Evolutionary conservation across 2,113 vertebrate species (phyloP), one percentile per base, ranked within the genome.

Genomic region (Pipa parva): DNA sequence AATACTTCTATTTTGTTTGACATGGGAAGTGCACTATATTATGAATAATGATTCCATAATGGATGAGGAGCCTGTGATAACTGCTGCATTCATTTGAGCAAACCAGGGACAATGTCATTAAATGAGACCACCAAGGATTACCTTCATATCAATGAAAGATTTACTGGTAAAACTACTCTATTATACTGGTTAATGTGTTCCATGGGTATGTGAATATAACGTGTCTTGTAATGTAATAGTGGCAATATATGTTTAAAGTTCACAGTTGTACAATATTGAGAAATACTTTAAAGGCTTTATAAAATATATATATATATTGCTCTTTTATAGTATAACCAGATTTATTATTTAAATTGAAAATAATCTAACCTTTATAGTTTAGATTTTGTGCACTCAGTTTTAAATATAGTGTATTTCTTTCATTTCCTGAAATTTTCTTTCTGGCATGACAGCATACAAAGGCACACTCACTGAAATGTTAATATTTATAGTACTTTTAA

Each of bases 1-100:
- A 67, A 79, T 79, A 73, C 83, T 80, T 84, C 64, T 81, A 76
- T 86, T 92, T 93, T 97, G 93, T 95, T 93, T 95, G 90, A 92
- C 89, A 88, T 91, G 84, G 74, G 71, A 88, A 87, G 86, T 80
- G 79, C 86, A 84, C 74, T 85, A 71, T 80, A 84, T 81, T 83
- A 88, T 91, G 92, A 94, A 91, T 92, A 93, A 94, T 90, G 79
- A 82, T 84, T 83, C 87, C 82, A 74, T 90, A 92, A 91, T 89
- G 87, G 81, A 87, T 80, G 81, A 88, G 75, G 79, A 80, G 84
- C 77, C 82, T 85, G 79, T 77, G 73, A 79, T 78, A 83, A 69
- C 66, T 79, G 81, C 74, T 81, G 76, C 79, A 78, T 79, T 73
- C 79, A 87, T 83, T 82, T 79, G 42, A 42, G 63, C 69, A 57